Conservation (phyloP, 2,888 invertebrate genomes). For the Apamea sordens region DNA sequence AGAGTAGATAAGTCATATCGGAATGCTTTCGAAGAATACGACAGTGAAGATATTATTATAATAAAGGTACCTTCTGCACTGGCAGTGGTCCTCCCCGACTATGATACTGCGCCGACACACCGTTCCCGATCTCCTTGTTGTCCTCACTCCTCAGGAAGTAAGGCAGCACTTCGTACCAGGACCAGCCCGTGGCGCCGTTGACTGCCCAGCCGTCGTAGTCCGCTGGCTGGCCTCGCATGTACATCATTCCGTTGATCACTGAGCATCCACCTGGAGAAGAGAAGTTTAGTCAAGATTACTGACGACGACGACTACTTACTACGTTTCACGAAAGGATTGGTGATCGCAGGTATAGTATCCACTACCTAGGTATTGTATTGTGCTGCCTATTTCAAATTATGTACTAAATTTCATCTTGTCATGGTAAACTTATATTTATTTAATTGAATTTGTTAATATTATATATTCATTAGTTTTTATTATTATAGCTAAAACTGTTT, state of each 20-base stretch:
- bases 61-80: slow-evolving; percentile 82
- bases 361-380: background rate
- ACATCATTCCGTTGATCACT: slow-evolving; percentile 96
- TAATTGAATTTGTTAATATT: too few species aligned
- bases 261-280: slow-evolving; percentile 91
- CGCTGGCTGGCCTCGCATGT: slow-evolving; percentile 93
- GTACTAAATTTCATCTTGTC: too few species aligned
- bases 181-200: slow-evolving; percentile 94
- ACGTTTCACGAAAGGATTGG: background rate
- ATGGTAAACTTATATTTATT: too few species aligned
- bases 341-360: background rate
- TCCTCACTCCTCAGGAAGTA: slow-evolving; percentile 93
- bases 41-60: background rate
- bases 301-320: too few species aligned
- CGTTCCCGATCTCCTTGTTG: slow-evolving; percentile 91
- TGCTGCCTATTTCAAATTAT: too few species aligned
- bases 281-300: background rate
- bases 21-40: background rate
- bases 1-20: too few species aligned
- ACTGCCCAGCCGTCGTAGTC: slow-evolving; percentile 95
- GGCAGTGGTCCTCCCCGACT: slow-evolving; percentile 91
- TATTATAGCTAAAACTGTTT: too few species aligned
- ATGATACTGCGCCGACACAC: slow-evolving; percentile 91
- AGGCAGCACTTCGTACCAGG: slow-evolving; percentile 94
- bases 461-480: too few species aligned